Evolutionary conservation across 2,113 vertebrate species (phyloP), one percentile per base, ranked within the genome.

Genomic region (Solea senegalensis): DNA sequence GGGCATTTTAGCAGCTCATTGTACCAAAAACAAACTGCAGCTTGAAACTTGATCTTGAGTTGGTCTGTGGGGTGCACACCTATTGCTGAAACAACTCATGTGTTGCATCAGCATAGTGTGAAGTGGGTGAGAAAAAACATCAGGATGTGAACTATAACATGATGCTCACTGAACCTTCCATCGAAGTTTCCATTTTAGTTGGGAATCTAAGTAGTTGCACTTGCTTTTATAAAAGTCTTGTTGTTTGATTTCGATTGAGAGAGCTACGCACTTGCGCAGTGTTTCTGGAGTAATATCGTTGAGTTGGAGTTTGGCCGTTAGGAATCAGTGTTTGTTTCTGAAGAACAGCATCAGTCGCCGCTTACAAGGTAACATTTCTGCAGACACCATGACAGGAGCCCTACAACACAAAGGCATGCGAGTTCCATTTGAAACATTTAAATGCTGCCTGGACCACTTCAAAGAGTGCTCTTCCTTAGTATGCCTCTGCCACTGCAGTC

Each of bases 101-200:
- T 65, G 71, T 90, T 91, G 85, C 90, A 87, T 90, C 87, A 90
- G 65, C 55, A 46, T n/a, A 67, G 69, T 74, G 81, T 27, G 7
- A 89, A 82, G 77, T 73, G 74, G 71, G 50, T 78, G 78, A 84
- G 51, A 83, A 76, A 80, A 78, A 71, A 78, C 68, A 75, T 40
- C 69, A 55, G 61, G 59, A 79, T 63, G 75, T 80, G 52, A 85
- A 82, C 72, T 71, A 75, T 59, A 82, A 81, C 75, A 72, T 76
- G 81, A 83, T 78, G 78, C 61, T 78, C 53, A 66, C n/a, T 74
- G 69, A 85, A 74, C 54, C 67, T 60, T 65, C 61, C 27, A 67
- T 71, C 76, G 21, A 52, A 70, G 34, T 50, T 53, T 74, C 69
- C 54, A 75, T 71, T 73, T 61, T 62, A 61, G 59, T 52, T 76